Percentiles rank a stretch among this genome's conserved stretches.
Evolutionary conservation across 2,113 vertebrate species (phyloP).

Genomic region (Laterallus jamaicensis): DNA sequence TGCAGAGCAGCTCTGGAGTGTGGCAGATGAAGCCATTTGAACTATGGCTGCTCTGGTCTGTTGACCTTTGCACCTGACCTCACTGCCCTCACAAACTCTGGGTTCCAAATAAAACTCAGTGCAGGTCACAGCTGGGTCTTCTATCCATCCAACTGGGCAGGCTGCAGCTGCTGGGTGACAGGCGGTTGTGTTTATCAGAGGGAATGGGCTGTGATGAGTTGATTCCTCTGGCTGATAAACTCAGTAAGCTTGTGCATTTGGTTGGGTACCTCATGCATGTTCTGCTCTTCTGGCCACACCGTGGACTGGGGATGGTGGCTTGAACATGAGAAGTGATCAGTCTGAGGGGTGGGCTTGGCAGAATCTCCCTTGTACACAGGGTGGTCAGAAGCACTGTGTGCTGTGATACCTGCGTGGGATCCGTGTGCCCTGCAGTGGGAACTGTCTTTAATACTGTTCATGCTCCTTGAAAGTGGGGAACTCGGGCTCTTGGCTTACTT

Average conservation of each 20-base stretch:
- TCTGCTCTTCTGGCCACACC: not conserved
- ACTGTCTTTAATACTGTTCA: not conserved
- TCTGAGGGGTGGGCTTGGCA: not conserved
- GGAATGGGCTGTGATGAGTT: not conserved
- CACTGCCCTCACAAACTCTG: not conserved
- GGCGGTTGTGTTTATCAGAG: accelerated
- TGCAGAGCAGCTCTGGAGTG: not conserved
- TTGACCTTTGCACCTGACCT: not conserved
- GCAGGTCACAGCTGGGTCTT: not conserved
- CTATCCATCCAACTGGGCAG: not conserved
- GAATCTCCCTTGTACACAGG: not conserved
- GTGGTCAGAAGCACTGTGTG: not conserved
- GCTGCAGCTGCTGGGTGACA: not conserved
- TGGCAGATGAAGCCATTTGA: not conserved
- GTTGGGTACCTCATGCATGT: accelerated
- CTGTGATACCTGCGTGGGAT: not conserved
- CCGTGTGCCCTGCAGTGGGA: not conserved
- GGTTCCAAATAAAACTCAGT: not conserved
- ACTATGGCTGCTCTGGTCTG: not conserved
- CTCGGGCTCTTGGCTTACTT: not conserved
- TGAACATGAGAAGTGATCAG: not conserved
- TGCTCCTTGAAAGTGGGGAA: not conserved
- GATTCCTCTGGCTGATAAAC: not conserved
- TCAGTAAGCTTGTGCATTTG: accelerated
- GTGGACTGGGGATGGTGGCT: not conserved